phyloP scores from a whole-genome alignment of 2,888 invertebrate genomes.

The Drosophila prostipennis region DNA sequence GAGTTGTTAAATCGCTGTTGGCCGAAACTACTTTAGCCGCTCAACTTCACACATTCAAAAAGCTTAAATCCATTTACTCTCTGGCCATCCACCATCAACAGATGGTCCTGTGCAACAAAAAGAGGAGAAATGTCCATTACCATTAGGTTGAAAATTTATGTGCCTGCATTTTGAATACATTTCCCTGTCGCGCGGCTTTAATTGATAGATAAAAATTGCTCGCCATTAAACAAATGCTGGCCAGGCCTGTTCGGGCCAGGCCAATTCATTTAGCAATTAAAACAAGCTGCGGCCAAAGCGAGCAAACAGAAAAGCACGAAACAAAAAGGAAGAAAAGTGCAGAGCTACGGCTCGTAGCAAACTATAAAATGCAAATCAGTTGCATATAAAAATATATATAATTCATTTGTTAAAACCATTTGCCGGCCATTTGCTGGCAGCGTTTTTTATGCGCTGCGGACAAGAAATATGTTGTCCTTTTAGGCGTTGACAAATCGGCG shows the following conservation, averaged over 20 bases:
- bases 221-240: constrained; percentile 68
- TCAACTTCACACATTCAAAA: constrained; percentile 23
- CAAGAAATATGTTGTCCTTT: constrained; percentile 80
- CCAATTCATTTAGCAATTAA: constrained; percentile 80
- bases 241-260: constrained; percentile 48
- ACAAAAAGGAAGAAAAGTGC: constrained; percentile 3
- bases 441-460: constrained; percentile 51
- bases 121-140: constrained; percentile 39
- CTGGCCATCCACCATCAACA: constrained; percentile 8
- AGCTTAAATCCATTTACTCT: constrained; percentile 11
- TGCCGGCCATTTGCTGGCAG: constrained; percentile 58
- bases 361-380: constrained; percentile 70
- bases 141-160: constrained; percentile 67
- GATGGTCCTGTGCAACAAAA: constrained; percentile 14
- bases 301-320: neutral
- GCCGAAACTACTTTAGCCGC: neutral
- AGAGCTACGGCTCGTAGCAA: constrained; percentile 11
- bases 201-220: constrained; percentile 77
- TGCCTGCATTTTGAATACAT: constrained; percentile 48
- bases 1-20: constrained; percentile 43
- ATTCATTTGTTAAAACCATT: constrained; percentile 76
- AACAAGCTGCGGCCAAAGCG: constrained; percentile 72
- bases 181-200: constrained; percentile 69
- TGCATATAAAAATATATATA: constrained; percentile 55
- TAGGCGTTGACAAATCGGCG: constrained; percentile 81